Evolutionary conservation across 1,140 invertebrate genomes (phyloP).

Genomic region (Drosophila pallidifrons): DNA sequence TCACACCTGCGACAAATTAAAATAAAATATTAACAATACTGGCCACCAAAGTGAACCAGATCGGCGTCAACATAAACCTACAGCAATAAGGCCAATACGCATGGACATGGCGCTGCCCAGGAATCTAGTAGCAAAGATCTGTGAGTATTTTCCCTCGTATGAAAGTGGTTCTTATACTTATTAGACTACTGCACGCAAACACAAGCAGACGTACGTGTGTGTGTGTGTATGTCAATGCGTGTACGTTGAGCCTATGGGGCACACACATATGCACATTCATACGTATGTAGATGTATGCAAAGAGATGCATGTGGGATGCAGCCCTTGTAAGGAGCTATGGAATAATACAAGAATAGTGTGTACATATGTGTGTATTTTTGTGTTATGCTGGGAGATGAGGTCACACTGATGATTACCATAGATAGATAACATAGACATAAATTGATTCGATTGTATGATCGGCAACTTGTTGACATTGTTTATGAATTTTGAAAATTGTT

Average conservation of each 20-base stretch:
- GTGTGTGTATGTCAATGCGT: conserved; percentile 10
- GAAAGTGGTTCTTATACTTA: conserved; percentile 55
- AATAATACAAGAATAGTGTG: conserved; percentile 1
- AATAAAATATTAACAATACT: conserved; percentile 56
- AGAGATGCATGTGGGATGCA: conserved; percentile 48
- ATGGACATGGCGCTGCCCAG: conserved; percentile 72
- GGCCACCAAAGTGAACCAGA: conserved; percentile 7
- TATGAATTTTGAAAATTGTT: not conserved
- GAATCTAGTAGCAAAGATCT: conserved; percentile 70
- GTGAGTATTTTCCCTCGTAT: conserved; percentile 65
- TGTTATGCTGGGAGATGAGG: conserved; percentile 10
- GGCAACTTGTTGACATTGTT: not conserved
- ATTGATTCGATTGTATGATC: not conserved
- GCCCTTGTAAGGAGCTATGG: conserved; percentile 46
- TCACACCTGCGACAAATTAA: conserved; percentile 75
- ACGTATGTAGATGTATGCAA: conserved; percentile 25
- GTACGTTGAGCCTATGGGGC: conserved; percentile 16
- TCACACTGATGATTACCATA: conserved; percentile 12
- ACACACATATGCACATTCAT: not conserved
- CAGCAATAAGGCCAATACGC: conserved; percentile 49
- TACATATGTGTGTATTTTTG: conserved; percentile 7
- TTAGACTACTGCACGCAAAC: conserved; percentile 10
- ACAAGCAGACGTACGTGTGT: not conserved
- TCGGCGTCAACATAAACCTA: conserved; percentile 25
- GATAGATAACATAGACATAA: conserved; percentile 6